Conservation (phyloP, 2,113 vertebrate species). For the Semicossyphus pulcher region DNA sequence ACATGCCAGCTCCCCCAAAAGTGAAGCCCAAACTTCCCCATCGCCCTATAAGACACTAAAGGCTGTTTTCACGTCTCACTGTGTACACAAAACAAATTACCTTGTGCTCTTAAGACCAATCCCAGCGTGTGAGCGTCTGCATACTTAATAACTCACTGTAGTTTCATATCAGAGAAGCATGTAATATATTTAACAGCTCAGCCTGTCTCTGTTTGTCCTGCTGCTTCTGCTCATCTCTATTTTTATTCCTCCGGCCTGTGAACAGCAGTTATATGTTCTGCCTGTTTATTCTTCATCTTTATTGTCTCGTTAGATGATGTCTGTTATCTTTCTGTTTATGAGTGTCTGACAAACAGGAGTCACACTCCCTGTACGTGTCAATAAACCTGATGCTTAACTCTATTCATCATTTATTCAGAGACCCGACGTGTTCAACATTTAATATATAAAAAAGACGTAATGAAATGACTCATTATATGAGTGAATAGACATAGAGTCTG, state of each 20-base stretch:
- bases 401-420: not conserved
- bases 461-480: not conserved
- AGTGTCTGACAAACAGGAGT: not conserved
- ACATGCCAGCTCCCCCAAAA: too few relatives aligned
- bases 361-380: not conserved
- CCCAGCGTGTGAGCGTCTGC: too few relatives aligned
- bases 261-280: not conserved
- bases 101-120: too few relatives aligned
- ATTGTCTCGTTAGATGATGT: not conserved
- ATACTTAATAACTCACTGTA: too few relatives aligned
- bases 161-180: not conserved
- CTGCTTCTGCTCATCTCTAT: not conserved
- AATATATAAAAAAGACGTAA: not conserved
- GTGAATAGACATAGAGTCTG: not conserved
- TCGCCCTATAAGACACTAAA: too few relatives aligned
- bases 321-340: slow-evolving; percentile 1
- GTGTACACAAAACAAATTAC: too few relatives aligned
- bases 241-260: not conserved
- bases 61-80: too few relatives aligned
- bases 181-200: not conserved
- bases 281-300: slow-evolving; percentile 2
- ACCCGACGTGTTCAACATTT: not conserved
- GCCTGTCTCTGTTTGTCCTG: not conserved
- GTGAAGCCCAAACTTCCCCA: too few relatives aligned
- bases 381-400: not conserved